Evolutionary conservation across 1,140 invertebrate genomes (phyloP).

Genomic region (Macrobrachium rosenbergii): DNA sequence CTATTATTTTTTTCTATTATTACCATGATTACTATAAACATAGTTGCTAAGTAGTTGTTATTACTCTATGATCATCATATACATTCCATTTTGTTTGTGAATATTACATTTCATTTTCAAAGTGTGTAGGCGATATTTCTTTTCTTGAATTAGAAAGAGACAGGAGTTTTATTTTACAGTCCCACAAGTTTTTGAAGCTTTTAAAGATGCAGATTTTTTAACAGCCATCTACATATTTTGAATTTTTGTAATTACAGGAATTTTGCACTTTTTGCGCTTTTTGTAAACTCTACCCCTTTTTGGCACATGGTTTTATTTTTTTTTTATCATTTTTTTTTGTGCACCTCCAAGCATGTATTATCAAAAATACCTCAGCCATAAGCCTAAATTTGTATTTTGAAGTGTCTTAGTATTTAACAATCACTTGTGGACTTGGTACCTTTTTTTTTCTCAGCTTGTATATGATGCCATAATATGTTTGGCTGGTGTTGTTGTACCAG

Average conservation of each 20-base stretch:
- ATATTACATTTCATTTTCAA: background rate
- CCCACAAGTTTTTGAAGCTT: slow-evolving; percentile 1
- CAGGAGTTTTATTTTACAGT: background rate
- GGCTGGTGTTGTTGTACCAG: slow-evolving; percentile 31
- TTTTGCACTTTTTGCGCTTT: slow-evolving; percentile 49
- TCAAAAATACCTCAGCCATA: slow-evolving; percentile 23
- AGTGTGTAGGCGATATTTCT: slow-evolving; percentile 10
- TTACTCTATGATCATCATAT: no score
- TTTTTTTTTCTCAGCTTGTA: slow-evolving; percentile 17
- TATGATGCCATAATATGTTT: slow-evolving; percentile 9
- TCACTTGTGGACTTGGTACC: slow-evolving; percentile 25
- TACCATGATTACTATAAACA: background rate
- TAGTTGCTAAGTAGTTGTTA: no score
- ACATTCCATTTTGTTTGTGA: background rate
- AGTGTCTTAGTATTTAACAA: background rate
- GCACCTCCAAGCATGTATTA: slow-evolving; percentile 47
- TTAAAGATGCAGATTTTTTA: background rate
- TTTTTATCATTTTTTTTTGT: slow-evolving; percentile 40
- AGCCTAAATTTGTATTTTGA: slow-evolving; percentile 17
- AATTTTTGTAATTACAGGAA: slow-evolving; percentile 22
- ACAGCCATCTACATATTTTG: background rate
- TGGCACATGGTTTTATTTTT: slow-evolving; percentile 3
- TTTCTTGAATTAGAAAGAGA: background rate
- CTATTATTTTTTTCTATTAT: slow-evolving; percentile 22
- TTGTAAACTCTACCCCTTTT: slow-evolving; percentile 43